Evolutionary conservation across 2,888 invertebrate species (phyloP).

Genomic region (Pollenia angustigena): DNA sequence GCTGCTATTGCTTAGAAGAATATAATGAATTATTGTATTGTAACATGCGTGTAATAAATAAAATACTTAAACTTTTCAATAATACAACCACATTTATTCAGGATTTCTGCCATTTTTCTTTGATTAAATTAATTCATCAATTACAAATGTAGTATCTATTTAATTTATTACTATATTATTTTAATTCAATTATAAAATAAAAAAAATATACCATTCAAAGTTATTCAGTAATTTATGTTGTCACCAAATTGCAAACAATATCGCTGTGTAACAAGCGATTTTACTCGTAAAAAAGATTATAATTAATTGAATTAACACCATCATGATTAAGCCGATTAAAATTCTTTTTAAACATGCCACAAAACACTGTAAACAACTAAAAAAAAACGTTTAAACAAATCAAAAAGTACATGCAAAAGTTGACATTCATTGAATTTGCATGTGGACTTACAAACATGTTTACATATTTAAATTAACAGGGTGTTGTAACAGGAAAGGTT

Average conservation of each 20-base stretch:
- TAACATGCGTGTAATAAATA: too few species aligned
- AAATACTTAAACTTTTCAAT: too few species aligned
- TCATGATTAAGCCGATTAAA: constrained; percentile 59
- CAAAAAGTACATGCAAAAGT: not conserved
- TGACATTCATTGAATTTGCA: too few species aligned
- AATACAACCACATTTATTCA: too few species aligned
- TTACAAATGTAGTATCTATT: not conserved
- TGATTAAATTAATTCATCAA: too few species aligned
- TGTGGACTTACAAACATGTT: too few species aligned
- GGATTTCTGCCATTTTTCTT: too few species aligned
- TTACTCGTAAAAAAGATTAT: constrained; percentile 36
- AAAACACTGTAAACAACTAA: constrained; percentile 14
- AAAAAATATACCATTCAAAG: not conserved
- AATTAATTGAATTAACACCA: constrained; percentile 68
- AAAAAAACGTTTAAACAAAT: constrained; percentile 9
- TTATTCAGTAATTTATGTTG: constrained; percentile 27
- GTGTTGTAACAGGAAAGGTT: too few species aligned
- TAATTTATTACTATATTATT: not conserved
- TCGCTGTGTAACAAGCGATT: not conserved
- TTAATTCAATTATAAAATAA: constrained; percentile 15
- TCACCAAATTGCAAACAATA: not conserved
- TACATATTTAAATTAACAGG: too few species aligned
- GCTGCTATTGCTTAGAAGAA: too few species aligned
- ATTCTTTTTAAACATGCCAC: constrained; percentile 50
- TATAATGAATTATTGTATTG: too few species aligned